Conservation (phyloP, 37 sponge, comb jelly and placozoan species). For the Halisarca cf. caerulea region DNA sequence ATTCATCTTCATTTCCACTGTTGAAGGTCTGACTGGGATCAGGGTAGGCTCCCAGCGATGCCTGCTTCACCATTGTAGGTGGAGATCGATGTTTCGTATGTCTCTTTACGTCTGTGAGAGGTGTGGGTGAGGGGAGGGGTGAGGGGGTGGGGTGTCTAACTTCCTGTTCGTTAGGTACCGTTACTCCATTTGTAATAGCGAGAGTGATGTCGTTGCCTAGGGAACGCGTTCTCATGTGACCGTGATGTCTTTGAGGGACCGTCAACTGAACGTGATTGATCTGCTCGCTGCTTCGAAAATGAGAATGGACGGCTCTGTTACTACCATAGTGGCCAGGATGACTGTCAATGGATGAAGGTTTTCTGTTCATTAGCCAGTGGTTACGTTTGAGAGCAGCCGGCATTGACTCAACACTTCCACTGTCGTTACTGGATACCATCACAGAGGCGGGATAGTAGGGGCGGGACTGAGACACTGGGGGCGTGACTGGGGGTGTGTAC, state of each 20-base stretch:
- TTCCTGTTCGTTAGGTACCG: neutral
- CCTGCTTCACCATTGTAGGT: constrained; percentile 8
- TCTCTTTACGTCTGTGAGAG: neutral
- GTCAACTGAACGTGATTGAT: neutral
- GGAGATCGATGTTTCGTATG: neutral
- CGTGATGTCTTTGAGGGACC: neutral
- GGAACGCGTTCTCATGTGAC: neutral
- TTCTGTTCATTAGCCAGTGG: neutral
- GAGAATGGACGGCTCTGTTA: neutral
- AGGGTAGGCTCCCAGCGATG: neutral
- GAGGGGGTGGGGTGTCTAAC: neutral
- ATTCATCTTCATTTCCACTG: neutral
- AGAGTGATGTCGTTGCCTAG: constrained; percentile 1
- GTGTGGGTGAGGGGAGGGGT: neutral
- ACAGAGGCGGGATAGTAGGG: neutral
- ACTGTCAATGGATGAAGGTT: neutral
- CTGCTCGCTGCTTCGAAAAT: neutral
- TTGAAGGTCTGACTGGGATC: neutral
- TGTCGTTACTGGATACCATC: constrained; percentile 22
- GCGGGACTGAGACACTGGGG: neutral
- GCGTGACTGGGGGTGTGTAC: neutral
- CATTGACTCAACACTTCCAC: neutral
- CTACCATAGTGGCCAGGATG: neutral
- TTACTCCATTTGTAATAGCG: neutral
- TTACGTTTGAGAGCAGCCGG: neutral